Evolutionary conservation across 1,140 invertebrate genomes (phyloP).

Genomic region (Andrena cerasifolii): DNA sequence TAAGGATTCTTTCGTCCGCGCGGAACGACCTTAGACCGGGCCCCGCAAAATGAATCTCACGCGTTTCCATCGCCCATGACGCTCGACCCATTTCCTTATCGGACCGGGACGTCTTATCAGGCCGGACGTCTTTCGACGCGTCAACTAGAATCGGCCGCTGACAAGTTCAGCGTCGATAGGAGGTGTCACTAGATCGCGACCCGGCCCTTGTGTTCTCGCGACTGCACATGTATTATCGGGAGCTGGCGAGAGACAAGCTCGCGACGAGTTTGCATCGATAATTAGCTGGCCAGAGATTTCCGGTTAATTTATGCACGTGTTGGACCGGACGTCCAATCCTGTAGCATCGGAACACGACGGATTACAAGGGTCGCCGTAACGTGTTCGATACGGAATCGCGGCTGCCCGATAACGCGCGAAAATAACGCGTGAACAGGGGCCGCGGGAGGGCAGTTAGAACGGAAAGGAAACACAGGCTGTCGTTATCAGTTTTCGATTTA

Average conservation of each 20-base stretch:
- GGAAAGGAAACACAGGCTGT: too few relatives aligned
- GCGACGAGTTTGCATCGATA: conserved; percentile 67
- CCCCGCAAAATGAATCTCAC: neutral
- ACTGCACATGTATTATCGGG: conserved; percentile 51
- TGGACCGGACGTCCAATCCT: conserved; percentile 23
- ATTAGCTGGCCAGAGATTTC: conserved; percentile 62
- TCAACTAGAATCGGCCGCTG: conserved; percentile 36
- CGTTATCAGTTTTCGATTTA: conserved; percentile 18
- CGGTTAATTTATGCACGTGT: conserved; percentile 58
- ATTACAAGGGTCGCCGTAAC: conserved; percentile 46
- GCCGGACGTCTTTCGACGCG: conserved; percentile 32
- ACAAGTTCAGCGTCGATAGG: conserved; percentile 54
- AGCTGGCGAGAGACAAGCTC: conserved; percentile 37
- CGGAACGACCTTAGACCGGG: neutral
- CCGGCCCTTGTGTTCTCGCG: conserved; percentile 5
- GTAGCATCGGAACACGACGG: conserved; percentile 37
- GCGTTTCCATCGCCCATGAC: conserved; percentile 2
- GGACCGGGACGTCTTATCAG: conserved; percentile 35
- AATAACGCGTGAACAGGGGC: neutral
- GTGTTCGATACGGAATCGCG: neutral
- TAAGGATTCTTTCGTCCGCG: neutral
- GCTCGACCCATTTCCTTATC: conserved; percentile 49
- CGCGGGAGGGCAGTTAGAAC: neutral
- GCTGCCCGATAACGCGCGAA: too few relatives aligned
- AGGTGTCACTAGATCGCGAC: conserved; percentile 41